Evolutionary conservation across 1,140 invertebrate species (phyloP).

Genomic region (Streblospio benedicti): DNA sequence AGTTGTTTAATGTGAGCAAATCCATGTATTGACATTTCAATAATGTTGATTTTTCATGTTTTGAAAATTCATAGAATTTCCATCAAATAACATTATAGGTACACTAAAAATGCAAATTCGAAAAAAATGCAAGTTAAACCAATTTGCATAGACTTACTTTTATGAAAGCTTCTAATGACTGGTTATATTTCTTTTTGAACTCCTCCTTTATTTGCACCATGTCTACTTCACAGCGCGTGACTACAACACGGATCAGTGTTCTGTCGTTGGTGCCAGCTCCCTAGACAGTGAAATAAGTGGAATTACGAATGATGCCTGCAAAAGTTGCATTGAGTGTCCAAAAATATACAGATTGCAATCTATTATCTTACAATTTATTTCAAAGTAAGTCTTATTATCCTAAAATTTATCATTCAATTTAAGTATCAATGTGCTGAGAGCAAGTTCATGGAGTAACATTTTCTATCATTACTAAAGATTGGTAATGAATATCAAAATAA

Average conservation of each 20-base stretch:
- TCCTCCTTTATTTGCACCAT: constrained; percentile 52
- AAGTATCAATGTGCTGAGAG: no score
- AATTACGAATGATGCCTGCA: no score
- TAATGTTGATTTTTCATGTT: not conserved
- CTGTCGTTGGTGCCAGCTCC: constrained; percentile 48
- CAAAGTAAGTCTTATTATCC: no score
- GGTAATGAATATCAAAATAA: no score
- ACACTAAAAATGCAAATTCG: not conserved
- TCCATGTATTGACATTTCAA: not conserved
- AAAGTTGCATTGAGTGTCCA: no score
- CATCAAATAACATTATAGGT: not conserved
- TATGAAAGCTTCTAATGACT: constrained; percentile 36
- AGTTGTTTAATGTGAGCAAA: no score
- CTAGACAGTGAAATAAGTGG: no score
- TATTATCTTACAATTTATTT: no score
- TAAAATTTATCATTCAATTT: no score
- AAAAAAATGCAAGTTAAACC: not conserved
- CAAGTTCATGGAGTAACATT: no score
- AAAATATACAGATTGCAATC: no score
- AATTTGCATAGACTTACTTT: constrained; percentile 27
- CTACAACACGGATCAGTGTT: constrained; percentile 42
- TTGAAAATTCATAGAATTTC: not conserved
- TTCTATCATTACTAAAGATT: no score
- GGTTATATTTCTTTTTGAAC: constrained; percentile 43
- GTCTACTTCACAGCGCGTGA: constrained; percentile 50